Evolutionary conservation across 2,797 vertebrate species (phyloP), one percentile per base, ranked within the genome.

Genomic region (Notolepis coatsorum): DNA sequence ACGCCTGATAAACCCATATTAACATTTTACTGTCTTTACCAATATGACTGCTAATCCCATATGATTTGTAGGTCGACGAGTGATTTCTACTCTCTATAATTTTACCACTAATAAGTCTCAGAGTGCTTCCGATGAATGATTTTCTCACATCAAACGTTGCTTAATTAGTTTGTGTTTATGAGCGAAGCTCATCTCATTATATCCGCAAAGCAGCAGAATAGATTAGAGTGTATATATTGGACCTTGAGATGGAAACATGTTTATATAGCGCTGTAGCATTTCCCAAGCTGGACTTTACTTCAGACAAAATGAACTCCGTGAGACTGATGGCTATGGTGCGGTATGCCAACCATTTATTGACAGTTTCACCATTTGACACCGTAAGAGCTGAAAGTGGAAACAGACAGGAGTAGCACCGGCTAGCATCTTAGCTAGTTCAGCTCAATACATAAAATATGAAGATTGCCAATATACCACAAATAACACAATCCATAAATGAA

Each of bases 81-180:
- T 9, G 25, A 12, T 45, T 30, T 57, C 12, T 13, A n/a, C 13
- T 10, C 43, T 50, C 25, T 65, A 39, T 72, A 64, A 71, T 71
- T 77, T 69, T 46, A 51, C 54, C 67, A 24, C 55, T 75, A 86
- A 83, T 75, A 65, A 65, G 57, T 47, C 55, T 45, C 49, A 35
- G 28, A 49, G 64, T 75, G 51, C 27, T 41, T 65, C 61, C 75
- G 59, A 85, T 47, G 71, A 75, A 79, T 51, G 50, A 45, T 79
- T 79, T 77, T 61, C 64, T 70, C 49, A 67, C 76, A 75, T 83
- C 71, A 86, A 78, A 82, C 31, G 25, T 30, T 13, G 23, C 31
- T 65, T 84, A 84, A 89, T 89, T 81, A 79, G 61, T 77, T 75
- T 77, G 66, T 76, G 64, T 74, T 80, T 68, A 68, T 42, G 53